Conservation (phyloP, 2,797 vertebrate genomes). For the Liasis olivaceus region DNA sequence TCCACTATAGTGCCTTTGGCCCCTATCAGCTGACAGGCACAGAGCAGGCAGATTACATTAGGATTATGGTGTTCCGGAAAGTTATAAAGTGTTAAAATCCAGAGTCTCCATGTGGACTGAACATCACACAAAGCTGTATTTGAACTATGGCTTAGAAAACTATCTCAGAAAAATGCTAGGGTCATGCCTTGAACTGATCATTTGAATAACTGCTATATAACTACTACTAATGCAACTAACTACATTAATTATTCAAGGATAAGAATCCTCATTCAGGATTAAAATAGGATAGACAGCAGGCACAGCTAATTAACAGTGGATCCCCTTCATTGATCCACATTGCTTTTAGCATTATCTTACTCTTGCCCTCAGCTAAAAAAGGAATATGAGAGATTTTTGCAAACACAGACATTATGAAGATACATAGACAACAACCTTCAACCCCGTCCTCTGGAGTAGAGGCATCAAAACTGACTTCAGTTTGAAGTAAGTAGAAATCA, state of each 20-base stretch:
- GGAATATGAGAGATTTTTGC: neutral
- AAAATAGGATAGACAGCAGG: slow-evolving; percentile 18
- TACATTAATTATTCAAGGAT: slow-evolving; percentile 12
- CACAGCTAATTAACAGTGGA: slow-evolving; percentile 11
- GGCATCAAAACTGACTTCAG: neutral
- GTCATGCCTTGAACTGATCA: slow-evolving; percentile 10
- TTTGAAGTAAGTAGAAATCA: neutral
- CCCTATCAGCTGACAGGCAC: neutral
- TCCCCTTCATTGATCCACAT: neutral
- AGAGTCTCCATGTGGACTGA: neutral
- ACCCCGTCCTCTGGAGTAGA: neutral
- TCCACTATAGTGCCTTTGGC: neutral
- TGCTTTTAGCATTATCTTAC: slow-evolving; percentile 6
- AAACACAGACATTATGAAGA: neutral
- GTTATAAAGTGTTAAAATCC: neutral
- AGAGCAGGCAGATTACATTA: neutral
- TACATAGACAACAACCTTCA: neutral
- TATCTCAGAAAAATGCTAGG: neutral
- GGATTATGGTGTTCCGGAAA: neutral
- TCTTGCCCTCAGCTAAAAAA: slow-evolving; percentile 20
- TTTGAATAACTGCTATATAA: neutral
- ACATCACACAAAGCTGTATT: neutral
- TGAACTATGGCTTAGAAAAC: neutral
- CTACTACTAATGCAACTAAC: neutral
- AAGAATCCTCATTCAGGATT: slow-evolving; percentile 4